Evolutionary conservation across 2,888 invertebrate species (phyloP), one percentile per base, ranked within the genome.

Genomic region (Onchidella celtica): DNA sequence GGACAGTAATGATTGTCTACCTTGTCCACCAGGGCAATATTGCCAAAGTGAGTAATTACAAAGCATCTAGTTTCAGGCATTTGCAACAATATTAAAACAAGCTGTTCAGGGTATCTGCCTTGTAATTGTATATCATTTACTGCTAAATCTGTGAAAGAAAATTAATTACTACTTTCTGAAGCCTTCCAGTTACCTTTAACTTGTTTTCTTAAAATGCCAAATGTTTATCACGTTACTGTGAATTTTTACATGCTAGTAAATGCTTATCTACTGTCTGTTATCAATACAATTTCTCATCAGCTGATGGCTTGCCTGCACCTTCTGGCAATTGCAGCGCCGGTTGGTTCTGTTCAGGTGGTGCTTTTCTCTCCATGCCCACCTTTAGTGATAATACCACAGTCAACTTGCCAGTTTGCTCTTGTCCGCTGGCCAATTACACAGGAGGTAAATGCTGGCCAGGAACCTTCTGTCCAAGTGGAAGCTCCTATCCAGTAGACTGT

Each of bases 371-470:
- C 0, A 81, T 86, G 81, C 92, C 92, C 0, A 83, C 85, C 21
- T 82, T 84, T 9, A 83, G 85, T 6, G 85, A 83, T 79, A 91
- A 92, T 83, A 83, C 87, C 17, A 90, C 90, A 3, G 59, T 57
- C 32, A 84, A 84, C 69, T 83, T 88, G 6, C 83, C 89, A 1
- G 86, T 86, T 68, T 92, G 92, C 76, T 88, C 88, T 29, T 92
- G 92, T 81, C 92, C 92, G 3, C 83, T 87, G 9, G 85, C 86
- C 61, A 91, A 91, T 85, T 90, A 90, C 84, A 92, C 91, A 3
- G 92, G 92, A 9, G 92, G 92, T 9, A 84, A 89, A 70, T 92
- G 92, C 85, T 90, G 91, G 91, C 90, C 91, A 9, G 92, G 92
- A 1, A 89, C 91, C 4, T 92, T 89, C 86, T 92, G 92, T 82